Conservation (phyloP, 2,888 invertebrate genomes). For the Chalcis sispes region DNA sequence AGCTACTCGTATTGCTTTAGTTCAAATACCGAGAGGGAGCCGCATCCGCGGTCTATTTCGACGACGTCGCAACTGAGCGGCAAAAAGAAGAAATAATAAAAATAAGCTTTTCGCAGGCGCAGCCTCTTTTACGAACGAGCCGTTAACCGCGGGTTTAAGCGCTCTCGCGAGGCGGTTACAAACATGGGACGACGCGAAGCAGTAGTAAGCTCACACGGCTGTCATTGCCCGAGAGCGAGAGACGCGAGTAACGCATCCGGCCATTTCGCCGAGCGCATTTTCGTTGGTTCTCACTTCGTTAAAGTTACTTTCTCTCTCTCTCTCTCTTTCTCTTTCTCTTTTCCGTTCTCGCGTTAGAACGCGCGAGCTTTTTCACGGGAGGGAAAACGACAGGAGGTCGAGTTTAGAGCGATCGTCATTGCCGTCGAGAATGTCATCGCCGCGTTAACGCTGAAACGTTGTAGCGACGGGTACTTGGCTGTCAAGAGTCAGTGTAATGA, state of each 20-base stretch:
- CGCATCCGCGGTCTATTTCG: conserved; percentile 66
- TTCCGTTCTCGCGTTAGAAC: conserved; percentile 18
- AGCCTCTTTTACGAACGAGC: conserved; percentile 61
- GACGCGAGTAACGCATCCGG: too few species aligned
- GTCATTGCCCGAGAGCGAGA: conserved; percentile 45
- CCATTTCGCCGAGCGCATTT: conserved; percentile 6
- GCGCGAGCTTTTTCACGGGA: not conserved
- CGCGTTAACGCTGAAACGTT: not conserved
- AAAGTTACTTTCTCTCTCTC: too few species aligned
- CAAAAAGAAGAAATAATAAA: conserved; percentile 64
- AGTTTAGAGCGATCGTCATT: not conserved
- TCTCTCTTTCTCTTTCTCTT: too few species aligned
- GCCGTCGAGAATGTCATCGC: too few species aligned
- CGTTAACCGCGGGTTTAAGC: conserved; percentile 63
- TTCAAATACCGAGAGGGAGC: too few species aligned
- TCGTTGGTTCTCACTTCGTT: conserved; percentile 43
- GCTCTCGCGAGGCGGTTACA: conserved; percentile 61
- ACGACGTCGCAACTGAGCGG: conserved; percentile 63
- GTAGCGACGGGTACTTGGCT: not conserved
- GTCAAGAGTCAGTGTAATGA: not conserved
- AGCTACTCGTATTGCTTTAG: conserved; percentile 63
- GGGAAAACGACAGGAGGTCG: too few species aligned
- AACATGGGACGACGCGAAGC: conserved; percentile 61
- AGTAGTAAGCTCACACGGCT: too few species aligned
- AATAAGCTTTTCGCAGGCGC: conserved; percentile 38